These are phyloP conservation scores for Trissolcus japonicus DNA, from an alignment of 2,888 invertebrate genomes.

Conservation along the genomic window DNA sequence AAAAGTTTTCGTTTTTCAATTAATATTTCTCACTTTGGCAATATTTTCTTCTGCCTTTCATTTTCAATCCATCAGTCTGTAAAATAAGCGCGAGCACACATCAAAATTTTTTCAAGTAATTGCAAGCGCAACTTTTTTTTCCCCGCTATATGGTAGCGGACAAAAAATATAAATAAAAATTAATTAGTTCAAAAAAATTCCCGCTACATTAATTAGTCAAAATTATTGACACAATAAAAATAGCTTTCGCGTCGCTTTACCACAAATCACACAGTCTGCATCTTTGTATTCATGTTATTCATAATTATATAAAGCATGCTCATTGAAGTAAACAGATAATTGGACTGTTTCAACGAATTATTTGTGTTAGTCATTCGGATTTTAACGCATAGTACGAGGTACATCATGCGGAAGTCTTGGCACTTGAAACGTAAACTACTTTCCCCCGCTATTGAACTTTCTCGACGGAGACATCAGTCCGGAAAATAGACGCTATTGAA, in stretches of 20 bases:
- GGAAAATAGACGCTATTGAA: constrained; percentile 60
- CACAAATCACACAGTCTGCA: too few species aligned
- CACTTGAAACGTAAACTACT: constrained; percentile 64
- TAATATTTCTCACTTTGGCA: constrained; percentile 14
- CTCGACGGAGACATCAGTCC: constrained; percentile 51
- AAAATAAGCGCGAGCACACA: constrained; percentile 3
- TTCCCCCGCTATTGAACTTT: constrained; percentile 61
- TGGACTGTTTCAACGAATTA: constrained; percentile 30
- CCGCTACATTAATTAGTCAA: too few species aligned
- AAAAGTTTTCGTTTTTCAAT: constrained; percentile 28
- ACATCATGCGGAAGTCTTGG: constrained; percentile 56
- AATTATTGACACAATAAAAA: too few species aligned
- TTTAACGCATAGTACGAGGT: constrained; percentile 23
- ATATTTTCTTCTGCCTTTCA: constrained; percentile 7
- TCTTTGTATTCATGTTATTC: not conserved
- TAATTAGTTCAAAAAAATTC: too few species aligned
- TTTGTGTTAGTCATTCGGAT: constrained; percentile 35
- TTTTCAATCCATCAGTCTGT: not conserved
- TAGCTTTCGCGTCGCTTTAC: too few species aligned
- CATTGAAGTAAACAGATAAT: constrained; percentile 27
- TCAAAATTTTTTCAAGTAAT: too few species aligned
- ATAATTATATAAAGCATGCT: constrained; percentile 33
- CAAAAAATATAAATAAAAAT: too few species aligned
- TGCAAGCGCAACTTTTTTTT: too few species aligned
- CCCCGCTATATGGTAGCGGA: too few species aligned